Conservation (phyloP, 2,113 vertebrate genomes). For the Hippocampus barbouri region DNA sequence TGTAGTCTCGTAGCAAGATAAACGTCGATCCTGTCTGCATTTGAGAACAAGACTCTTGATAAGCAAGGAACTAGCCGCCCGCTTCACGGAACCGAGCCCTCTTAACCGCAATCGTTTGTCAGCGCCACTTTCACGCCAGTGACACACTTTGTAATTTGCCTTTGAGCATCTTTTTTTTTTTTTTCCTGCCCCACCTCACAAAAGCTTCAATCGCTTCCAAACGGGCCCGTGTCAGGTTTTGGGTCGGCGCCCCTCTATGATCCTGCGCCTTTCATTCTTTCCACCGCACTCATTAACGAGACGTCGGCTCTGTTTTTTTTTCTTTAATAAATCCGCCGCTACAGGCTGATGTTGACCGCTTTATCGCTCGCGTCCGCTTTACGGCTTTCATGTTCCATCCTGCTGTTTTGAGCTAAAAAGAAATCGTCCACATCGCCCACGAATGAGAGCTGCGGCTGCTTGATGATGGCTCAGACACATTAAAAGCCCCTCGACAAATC, state of each 20-base stretch:
- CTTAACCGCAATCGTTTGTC: constrained; percentile 31
- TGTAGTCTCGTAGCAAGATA: not conserved
- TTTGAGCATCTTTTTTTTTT: constrained; percentile 1
- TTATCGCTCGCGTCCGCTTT: constrained; percentile 38
- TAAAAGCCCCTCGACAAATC: constrained; percentile 52
- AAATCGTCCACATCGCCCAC: constrained; percentile 18
- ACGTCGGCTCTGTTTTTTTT: constrained; percentile 9
- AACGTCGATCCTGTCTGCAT: not conserved
- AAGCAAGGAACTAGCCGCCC: constrained; percentile 23
- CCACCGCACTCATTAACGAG: constrained; percentile 9
- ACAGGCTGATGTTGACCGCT: constrained; percentile 32
- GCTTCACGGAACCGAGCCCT: constrained; percentile 14
- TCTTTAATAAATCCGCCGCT: constrained; percentile 5
- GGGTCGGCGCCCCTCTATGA: constrained; percentile 25
- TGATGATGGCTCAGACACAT: constrained; percentile 39
- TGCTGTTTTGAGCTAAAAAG: constrained; percentile 32
- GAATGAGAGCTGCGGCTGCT: constrained; percentile 30
- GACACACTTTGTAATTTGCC: constrained; percentile 2
- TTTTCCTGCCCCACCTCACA: constrained; percentile 7
- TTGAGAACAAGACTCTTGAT: not conserved
- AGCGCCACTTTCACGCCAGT: not conserved
- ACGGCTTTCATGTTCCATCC: constrained; percentile 22
- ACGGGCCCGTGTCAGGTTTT: constrained; percentile 31
- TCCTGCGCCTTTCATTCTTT: constrained; percentile 4
- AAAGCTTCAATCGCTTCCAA: constrained; percentile 44